phyloP scores from a whole-genome alignment of 2,888 invertebrate genomes.

The Andrena flavipes region DNA sequence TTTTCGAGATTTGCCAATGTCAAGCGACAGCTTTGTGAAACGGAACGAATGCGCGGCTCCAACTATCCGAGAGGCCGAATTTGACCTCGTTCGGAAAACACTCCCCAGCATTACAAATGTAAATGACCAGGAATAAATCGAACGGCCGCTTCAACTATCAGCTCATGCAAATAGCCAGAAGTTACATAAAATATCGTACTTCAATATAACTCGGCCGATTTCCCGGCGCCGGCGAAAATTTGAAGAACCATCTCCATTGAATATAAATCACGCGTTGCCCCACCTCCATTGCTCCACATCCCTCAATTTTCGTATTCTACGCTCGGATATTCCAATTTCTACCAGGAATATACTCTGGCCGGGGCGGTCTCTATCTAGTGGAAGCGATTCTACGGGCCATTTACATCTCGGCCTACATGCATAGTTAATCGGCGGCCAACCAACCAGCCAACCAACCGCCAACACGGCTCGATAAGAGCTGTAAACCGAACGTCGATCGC shows the following conservation, averaged over 20 bases:
- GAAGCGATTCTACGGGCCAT: slow-evolving; percentile 28
- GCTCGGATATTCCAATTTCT: slow-evolving; percentile 46
- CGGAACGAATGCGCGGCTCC: neutral
- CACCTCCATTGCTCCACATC: neutral
- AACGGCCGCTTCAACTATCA: slow-evolving; percentile 30
- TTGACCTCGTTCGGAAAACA: slow-evolving; percentile 24
- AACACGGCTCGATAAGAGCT: slow-evolving; percentile 10
- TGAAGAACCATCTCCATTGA: slow-evolving; percentile 59
- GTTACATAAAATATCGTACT: slow-evolving; percentile 59
- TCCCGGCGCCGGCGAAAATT: slow-evolving; percentile 46
- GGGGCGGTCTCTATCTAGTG: slow-evolving; percentile 25
- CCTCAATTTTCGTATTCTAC: slow-evolving; percentile 48
- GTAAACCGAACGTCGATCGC: neutral
- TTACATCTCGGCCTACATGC: slow-evolving; percentile 43
- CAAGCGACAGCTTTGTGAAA: neutral
- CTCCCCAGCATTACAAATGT: slow-evolving; percentile 26
- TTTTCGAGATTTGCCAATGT: neutral
- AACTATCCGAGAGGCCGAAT: neutral
- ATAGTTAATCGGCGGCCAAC: slow-evolving; percentile 30
- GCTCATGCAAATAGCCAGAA: slow-evolving; percentile 43
- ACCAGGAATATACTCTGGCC: slow-evolving; percentile 23
- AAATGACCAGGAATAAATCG: slow-evolving; percentile 29
- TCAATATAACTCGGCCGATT: slow-evolving; percentile 56
- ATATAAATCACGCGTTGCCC: slow-evolving; percentile 53
- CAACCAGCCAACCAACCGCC: slow-evolving; percentile 16